Evolutionary conservation across 2,797 vertebrate species (phyloP), one percentile per base, ranked within the genome.

Genomic region (Delichon dasypus): DNA sequence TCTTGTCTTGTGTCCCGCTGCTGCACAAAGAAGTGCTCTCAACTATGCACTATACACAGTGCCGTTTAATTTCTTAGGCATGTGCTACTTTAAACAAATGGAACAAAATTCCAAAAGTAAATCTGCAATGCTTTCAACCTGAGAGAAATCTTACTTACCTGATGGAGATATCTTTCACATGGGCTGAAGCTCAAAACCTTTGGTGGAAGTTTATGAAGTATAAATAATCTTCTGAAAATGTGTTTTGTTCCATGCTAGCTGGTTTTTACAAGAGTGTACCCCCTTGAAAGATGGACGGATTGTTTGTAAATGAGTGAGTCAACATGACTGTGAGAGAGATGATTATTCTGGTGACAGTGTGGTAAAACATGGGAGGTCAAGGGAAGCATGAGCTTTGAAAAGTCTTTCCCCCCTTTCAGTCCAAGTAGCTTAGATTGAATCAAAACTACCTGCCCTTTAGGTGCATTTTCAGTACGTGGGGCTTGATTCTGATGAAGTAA

Each of bases 11-110:
- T 51, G 62, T 74, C 27, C n/a, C 48, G 42, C 20, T 50, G 29
- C 30, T 75, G 18, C 72, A 70, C 16, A 66, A 70, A 34, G 50
- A 53, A 80, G 36, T 62, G 4, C 27, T 89, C 44, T 62, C 61
- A 71, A 15, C n/a, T 54, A 14, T 23, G 25, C 16, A 61, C 32
- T 13, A 11, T 36, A 19, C 0, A 0, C 7, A 38, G 18, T 57
- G 26, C 22, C 10, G 13, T 85, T 82, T 57, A 50, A 85, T 89
- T 61, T 88, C 55, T 82, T 58, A 42, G 34, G 19, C 10, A 68
- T 45, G 58, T 50, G 11, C 13, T 78, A 11, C 32, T 64, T 81
- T 32, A 65, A 88, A 67, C 26, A 57, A 67, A 75, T 14, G 34
- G 25, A 75, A 34, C 13, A 61, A 38, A 48, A 60, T 55, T n/a